Evolutionary conservation across 2,888 invertebrate genomes (phyloP), one percentile per base, ranked within the genome.

Genomic region (Ectemnius lituratus): DNA sequence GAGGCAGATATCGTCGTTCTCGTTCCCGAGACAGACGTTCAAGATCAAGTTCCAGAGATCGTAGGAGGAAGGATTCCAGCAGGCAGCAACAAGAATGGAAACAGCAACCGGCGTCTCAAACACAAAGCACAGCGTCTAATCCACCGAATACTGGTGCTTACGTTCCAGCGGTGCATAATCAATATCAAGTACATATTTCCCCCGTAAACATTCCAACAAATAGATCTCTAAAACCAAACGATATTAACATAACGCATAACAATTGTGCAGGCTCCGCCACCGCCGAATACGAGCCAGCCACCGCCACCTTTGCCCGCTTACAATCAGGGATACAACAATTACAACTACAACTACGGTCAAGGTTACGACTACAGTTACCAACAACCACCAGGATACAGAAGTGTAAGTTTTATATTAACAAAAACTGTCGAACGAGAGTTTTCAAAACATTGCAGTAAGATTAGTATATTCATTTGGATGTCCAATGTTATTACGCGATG

Each of bases 201-300:
- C 14, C 16, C 16, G 1, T 1, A 52, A 16, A 16, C 13, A 6
- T 5, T 49, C 2, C n/a, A 14, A 16, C 2, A 45, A n/a, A 11
- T 37, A 8, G 56, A 46, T 27, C 18, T 52, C 52, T 37, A 8
- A 64, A 2, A 2, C n/a, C 20, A 23, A 23, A 23, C 23, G 23
- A 3, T 23, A 23, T 3, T 23, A 23, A 23, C 3, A 23, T 20
- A 61, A 14, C 59, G 27, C 14, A 37, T 45, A 23, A 13, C 49
- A 23, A 27, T 23, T 62, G 13, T 56, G 1, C 49, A 90, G 89
- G 85, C 87, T 60, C 87, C 89, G 2, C 87, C 86, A 27, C 89
- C 89, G 11, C 88, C 89, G 0, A 90, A 89, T 61, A 88, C 90
- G 16, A 88, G 87, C 76, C 90, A 89, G 75, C 89, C 90, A 16